Base-by-base conservation (phyloP, 2,888 invertebrate genomes). In the Lissocephala sabroskyi region DNA sequence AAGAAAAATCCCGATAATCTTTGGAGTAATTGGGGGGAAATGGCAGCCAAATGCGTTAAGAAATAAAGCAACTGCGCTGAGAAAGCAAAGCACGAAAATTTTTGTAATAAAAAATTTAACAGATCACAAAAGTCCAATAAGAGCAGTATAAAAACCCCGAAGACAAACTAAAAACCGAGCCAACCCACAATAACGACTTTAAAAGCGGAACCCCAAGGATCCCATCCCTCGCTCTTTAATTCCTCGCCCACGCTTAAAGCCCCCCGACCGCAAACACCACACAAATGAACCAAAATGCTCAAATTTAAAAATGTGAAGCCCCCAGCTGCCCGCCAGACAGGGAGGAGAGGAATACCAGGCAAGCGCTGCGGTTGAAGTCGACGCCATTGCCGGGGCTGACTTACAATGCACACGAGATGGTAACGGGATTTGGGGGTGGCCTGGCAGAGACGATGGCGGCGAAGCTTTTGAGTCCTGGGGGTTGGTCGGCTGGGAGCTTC, bases 191-290 rank as follows among this genome's bases (percentile, higher is more conserved):
- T 13, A 32, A 11, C 13, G 35, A 40, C 60, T 60, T 62, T 64
- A 61, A 57, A 17, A 14, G 40, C n/a, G n/a, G n/a, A n/a, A n/a
- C n/a, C n/a, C n/a, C n/a, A n/a, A n/a, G n/a, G n/a, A n/a, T n/a
- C n/a, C n/a, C n/a, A n/a, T n/a, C n/a, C n/a, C n/a, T n/a, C n/a
- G n/a, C 51, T 29, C 17, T 49, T 19, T 28, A 29, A 28, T 9
- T 11, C 19, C 13, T 52, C 50, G 10, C 66, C 75, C 77, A 57
- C 70, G 71, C 55, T 62, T 61, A 50, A 41, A 46, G 73, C n/a
- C n/a, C n/a, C n/a, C n/a, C n/a, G n/a, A 64, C 79, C 80, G 32
- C 79, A 65, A 60, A 56, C 78, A 74, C 56, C 79, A 66, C 78
- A 56, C 79, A 77, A 60, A 80, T 66, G 75, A 68, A 71, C 63